Percentiles rank a stretch among this genome's conserved stretches.
phyloP scores from a whole-genome alignment of 2,888 invertebrate genomes.

The Corbicula japonica region DNA sequence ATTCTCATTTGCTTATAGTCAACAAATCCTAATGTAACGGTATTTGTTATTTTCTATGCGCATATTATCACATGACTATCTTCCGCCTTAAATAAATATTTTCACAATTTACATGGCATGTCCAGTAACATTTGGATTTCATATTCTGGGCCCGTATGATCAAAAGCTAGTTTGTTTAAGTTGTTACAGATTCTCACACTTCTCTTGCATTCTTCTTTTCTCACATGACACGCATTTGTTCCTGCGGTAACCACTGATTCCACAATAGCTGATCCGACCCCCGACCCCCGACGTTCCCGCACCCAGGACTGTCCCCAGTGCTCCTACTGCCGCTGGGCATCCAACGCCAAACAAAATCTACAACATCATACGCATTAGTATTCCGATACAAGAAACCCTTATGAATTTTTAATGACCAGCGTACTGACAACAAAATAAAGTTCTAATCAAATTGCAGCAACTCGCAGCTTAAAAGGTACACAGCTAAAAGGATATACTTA shows the following conservation, averaged over 20 bases:
- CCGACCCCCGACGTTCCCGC: slow-evolving; percentile 31
- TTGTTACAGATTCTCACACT: slow-evolving; percentile 2
- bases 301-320: slow-evolving; percentile 6
- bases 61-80: not conserved
- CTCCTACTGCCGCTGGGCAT: slow-evolving; percentile 27
- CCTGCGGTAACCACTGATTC: not conserved
- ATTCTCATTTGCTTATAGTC: not conserved
- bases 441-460: not conserved
- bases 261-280: slow-evolving; percentile 1
- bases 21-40: not conserved
- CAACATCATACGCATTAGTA: not conserved
- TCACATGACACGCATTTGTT: not conserved
- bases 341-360: slow-evolving; percentile 39
- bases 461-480: too few species aligned
- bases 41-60: not conserved
- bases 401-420: not conserved
- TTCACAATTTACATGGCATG: not conserved
- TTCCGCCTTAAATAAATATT: not conserved
- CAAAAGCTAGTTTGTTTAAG: too few species aligned
- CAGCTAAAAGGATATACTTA: too few species aligned
- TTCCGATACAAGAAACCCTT: not conserved
- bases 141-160: too few species aligned
- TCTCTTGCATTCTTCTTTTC: slow-evolving; percentile 6
- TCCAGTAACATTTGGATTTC: not conserved
- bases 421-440: not conserved